Base-by-base conservation (phyloP, 2,888 invertebrate species). In the Amphipyra tragopoginis region DNA sequence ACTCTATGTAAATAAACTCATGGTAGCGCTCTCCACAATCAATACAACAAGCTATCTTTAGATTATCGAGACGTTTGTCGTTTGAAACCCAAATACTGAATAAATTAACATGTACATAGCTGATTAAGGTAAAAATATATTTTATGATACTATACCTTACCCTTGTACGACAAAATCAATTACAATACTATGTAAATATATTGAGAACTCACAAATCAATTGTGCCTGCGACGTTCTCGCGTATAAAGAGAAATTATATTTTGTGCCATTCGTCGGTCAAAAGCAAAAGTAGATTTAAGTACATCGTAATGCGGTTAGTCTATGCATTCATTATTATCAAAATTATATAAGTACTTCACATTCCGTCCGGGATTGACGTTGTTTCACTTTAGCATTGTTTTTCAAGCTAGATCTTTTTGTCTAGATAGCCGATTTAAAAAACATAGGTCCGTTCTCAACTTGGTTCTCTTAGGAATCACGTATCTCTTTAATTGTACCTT, bases 171-270 rank as follows among this genome's bases (percentile, higher is more conserved):
- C 44, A 61, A 59, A 64, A 66, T 66, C 62, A 71, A 73, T 62
- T 75, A 70, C 45, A 29, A 61, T 51, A 45, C 21, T 52, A 55
- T 67, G 58, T 78, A 66, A 69, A 63, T 65, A 58, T 65, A 54
- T 48, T 51, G 55, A 29, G 51, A 61, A 64, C 26, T 48, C 62
- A 68, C 68, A 73, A 79, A 75, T 72, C 59, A 65, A 76, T 76
- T 58, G 81, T 81, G 82, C 81, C 82, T 82, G 65, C 59, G 63
- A 67, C 56, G 39, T 65, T 67, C 54, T 62, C 65, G 49, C 48
- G 34, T 65, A 42, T 56, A 72, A 50, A 69, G 61, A 62, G 59
- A 10, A 54, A 54, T 49, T 64, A 60, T 62, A 21, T 79, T 72
- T 70, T 63, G 63, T 70, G 77, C 65, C 74, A 70, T 62, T 62